Base-by-base conservation (phyloP, 2,797 vertebrate genomes). In the Periophthalmus magnuspinnatus region DNA sequence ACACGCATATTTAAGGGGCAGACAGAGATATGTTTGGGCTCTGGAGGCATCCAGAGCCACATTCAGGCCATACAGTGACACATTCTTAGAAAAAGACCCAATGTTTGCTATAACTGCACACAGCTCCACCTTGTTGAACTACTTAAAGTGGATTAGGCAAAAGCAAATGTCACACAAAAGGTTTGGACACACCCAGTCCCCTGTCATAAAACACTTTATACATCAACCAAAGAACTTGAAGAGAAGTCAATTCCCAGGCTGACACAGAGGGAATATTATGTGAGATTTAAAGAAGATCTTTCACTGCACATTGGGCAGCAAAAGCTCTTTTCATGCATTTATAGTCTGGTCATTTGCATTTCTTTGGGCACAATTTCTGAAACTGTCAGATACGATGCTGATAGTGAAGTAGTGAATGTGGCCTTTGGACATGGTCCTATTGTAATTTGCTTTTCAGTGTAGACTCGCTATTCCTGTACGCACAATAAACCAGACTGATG, bases 391-490 rank as follows among this genome's bases (percentile, higher is more conserved):
- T 32, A 57, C 24, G 38, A 72, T 78, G 74, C 77, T 64, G 64
- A 78, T 59, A 81, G 69, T 56, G 66, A 76, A 81, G 81, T 64
- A 75, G 86, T 65, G 89, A 92, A 90, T 79, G 65, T 89, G 90
- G 93, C 93, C 94, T 95, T 95, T 95, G 92, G 92, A 93, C 91
- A 78, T 75, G 77, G 67, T 77, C 83, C 86, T 90, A 90, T 94
- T 86, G 76, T 58, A 79, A 80, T 78, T 82, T 78, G 60, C 56
- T 78, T 79, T 83, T 58, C 61, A 52, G 64, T 61, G 68, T 33
- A 75, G 70, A 68, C 50, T 77, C 71, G 24, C 11, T 63, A 21
- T 24, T 84, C 92, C 92, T 94, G 93, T 76, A 85, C 79, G 80
- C 58, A 82, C 81, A 79, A 84, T 38, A 62, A 21, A 22, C 21